Percentiles rank a stretch among this genome's conserved stretches.
These are phyloP conservation scores for Oryzias melastigma DNA, from an alignment of 2,113 vertebrate species.

Conservation along the genomic window DNA sequence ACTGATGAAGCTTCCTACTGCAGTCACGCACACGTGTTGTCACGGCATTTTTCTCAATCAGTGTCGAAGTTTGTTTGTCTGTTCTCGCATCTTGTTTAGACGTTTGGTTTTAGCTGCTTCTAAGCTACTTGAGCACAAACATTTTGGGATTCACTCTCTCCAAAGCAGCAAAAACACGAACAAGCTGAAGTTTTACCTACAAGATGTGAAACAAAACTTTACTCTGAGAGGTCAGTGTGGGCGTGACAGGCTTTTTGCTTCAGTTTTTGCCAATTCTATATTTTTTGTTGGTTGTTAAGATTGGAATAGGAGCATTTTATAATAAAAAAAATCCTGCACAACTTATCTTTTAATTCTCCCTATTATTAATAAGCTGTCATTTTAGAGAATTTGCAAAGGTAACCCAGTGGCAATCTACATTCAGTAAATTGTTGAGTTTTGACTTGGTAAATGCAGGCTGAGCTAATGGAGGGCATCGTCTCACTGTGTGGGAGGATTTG, in stretches of 20 bases:
- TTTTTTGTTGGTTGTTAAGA: slow-evolving; percentile 16
- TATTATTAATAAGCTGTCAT: slow-evolving; percentile 77
- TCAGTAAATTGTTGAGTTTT: slow-evolving; percentile 61
- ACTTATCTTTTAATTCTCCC: slow-evolving; percentile 64
- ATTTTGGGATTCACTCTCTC: not conserved
- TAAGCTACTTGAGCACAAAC: slow-evolving; percentile 1
- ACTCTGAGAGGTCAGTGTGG: slow-evolving; percentile 6
- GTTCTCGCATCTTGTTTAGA: slow-evolving; percentile 55
- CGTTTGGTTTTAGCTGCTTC: slow-evolving; percentile 1
- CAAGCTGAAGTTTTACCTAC: too few relatives aligned
- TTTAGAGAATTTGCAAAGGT: slow-evolving; percentile 68
- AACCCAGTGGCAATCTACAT: slow-evolving; percentile 67
- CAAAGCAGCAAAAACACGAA: too few relatives aligned
- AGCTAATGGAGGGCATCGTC: slow-evolving; percentile 72
- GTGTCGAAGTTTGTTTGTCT: slow-evolving; percentile 52
- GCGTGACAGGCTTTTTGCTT: slow-evolving; percentile 6
- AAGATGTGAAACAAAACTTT: not conserved
- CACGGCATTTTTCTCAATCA: slow-evolving; percentile 89
- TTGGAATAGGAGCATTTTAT: slow-evolving; percentile 41
- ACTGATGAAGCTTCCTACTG: slow-evolving; percentile 95
- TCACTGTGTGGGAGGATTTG: slow-evolving; percentile 60
- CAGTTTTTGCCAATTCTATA: slow-evolving; percentile 8
- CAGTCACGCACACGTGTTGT: slow-evolving; percentile 89
- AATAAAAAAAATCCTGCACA: slow-evolving; percentile 66
- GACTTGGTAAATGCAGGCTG: slow-evolving; percentile 66